Evolutionary conservation across 2,797 vertebrate species (phyloP).

Genomic region (Gastrophryne carolinensis): DNA sequence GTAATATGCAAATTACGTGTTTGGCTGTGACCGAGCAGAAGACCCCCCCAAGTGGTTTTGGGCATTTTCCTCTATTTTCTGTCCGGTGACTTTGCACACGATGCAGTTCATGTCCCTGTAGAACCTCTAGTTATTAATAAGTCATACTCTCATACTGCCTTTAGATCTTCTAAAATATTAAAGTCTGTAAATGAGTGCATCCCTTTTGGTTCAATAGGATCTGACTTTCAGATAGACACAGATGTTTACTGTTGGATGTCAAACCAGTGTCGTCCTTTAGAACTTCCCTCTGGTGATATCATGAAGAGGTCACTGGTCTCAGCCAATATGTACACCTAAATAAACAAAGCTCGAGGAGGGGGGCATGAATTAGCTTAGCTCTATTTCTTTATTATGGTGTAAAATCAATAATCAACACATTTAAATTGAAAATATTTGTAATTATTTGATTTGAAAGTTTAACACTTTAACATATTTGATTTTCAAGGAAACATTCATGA

Average conservation of each 20-base stretch:
- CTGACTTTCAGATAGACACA: constrained; percentile 5
- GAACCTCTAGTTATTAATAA: constrained; percentile 29
- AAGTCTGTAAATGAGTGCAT: constrained; percentile 26
- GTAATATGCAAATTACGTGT: too few relatives aligned
- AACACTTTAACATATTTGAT: too few relatives aligned
- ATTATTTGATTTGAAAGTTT: too few relatives aligned
- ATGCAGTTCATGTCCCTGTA: neutral
- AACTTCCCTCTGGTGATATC: constrained; percentile 22
- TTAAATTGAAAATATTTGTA: too few relatives aligned
- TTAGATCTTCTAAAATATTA: constrained; percentile 42
- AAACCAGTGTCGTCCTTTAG: constrained; percentile 17
- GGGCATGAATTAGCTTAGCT: neutral
- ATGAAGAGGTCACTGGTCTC: constrained; percentile 10
- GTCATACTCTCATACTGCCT: constrained; percentile 16
- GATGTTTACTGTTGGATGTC: constrained; percentile 1
- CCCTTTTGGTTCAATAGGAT: constrained; percentile 29
- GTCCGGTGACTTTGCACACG: neutral
- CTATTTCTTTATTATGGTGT: neutral
- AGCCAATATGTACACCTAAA: neutral
- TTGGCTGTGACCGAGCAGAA: neutral
- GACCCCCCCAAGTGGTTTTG: neutral
- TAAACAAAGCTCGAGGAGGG: neutral
- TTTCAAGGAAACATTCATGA: too few relatives aligned
- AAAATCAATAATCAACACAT: too few relatives aligned
- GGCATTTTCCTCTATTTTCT: neutral